Conservation (phyloP, 2,888 invertebrate species). For the Lasius fuliginosus region DNA sequence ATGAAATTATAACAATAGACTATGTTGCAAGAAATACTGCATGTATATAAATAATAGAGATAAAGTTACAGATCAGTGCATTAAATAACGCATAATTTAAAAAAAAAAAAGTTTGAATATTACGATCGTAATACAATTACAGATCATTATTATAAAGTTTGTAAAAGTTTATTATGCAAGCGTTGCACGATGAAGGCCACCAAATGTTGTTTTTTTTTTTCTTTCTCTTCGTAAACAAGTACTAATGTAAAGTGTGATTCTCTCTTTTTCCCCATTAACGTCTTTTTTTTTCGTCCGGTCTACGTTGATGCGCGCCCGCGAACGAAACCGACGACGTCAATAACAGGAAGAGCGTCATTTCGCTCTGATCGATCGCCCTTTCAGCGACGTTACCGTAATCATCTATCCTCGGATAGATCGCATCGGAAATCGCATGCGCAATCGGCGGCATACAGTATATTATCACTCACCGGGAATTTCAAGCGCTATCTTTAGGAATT, state of each 20-base stretch:
- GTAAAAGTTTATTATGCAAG: not conserved
- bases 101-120: constrained; percentile 20
- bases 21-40: not conserved
- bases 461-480: constrained; percentile 68
- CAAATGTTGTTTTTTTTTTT: not conserved
- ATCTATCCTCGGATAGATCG: constrained; percentile 63
- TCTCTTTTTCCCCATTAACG: not conserved
- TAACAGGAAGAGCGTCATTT: constrained; percentile 57
- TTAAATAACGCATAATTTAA: not conserved
- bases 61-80: constrained; percentile 4
- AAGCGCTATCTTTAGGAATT: constrained; percentile 64
- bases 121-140: not conserved
- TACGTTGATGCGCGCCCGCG: constrained; percentile 8
- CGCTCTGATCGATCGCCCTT: constrained; percentile 62
- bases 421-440: constrained; percentile 61
- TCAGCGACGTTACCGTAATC: constrained; percentile 53
- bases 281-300: not conserved
- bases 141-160: not conserved
- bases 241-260: not conserved
- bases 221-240: not conserved
- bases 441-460: constrained; percentile 52
- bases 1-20: not conserved
- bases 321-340: constrained; percentile 6
- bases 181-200: not conserved
- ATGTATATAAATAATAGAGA: constrained; percentile 9